Percentiles rank a stretch among this genome's conserved stretches.
Evolutionary conservation across 2,113 vertebrate genomes (phyloP).

Genomic region (Melanerpes aurifrons): DNA sequence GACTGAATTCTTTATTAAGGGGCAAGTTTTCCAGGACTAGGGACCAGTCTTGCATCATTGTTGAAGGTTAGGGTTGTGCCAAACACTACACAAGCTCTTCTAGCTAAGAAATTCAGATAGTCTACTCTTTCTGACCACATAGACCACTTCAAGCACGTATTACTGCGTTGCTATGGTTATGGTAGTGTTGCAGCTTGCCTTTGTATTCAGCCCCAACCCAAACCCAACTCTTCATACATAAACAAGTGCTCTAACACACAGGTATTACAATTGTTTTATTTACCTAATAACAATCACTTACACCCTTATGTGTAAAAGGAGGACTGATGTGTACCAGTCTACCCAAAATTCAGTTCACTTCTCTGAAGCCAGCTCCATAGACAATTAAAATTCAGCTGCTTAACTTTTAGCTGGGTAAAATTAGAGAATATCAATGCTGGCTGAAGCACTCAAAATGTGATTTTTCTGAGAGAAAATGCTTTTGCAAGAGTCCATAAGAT

Average conservation of each 20-base stretch:
- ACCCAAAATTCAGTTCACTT: not conserved
- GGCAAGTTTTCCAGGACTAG: not conserved
- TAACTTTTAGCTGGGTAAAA: not conserved
- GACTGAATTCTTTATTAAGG: not conserved
- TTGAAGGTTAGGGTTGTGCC: too few relatives aligned
- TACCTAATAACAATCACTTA: not conserved
- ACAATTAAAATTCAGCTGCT: not conserved
- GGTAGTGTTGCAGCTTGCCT: constrained; percentile 11
- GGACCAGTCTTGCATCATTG: not conserved
- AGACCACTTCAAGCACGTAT: constrained; percentile 19
- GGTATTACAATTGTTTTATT: not conserved
- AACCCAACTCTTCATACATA: not conserved
- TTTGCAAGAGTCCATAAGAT: not conserved
- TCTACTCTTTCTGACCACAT: constrained; percentile 24
- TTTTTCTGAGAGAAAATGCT: not conserved
- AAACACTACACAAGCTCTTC: not conserved
- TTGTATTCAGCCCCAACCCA: not conserved
- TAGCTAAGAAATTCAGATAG: not conserved
- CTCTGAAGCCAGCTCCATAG: not conserved
- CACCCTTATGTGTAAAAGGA: not conserved
- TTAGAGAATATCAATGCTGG: not conserved
- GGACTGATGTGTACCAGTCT: not conserved
- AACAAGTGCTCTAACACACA: not conserved
- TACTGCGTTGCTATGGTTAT: constrained; percentile 54
- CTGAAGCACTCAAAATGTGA: not conserved